Evolutionary conservation across 2,888 invertebrate genomes (phyloP), one percentile per base, ranked within the genome.

Genomic region (Liopterus haemorrhoidalis): DNA sequence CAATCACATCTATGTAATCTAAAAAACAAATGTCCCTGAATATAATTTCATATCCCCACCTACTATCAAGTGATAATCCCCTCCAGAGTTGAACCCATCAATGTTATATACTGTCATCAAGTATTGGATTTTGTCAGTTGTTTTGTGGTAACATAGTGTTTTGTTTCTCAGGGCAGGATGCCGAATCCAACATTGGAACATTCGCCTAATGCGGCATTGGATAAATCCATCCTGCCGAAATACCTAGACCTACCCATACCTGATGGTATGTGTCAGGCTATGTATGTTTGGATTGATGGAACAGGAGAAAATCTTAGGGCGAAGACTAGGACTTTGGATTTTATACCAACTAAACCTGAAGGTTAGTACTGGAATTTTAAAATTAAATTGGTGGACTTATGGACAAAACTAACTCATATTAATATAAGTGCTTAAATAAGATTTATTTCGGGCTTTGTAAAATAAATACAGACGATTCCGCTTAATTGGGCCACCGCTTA

Each of bases 201-300:
- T 62, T 89, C 89, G 54, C 89, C 89, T 25, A 90, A 89, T 68
- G 87, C 88, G 56, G 82, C 80, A 53, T 71, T 89, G 44, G 83
- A 87, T 57, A 90, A 89, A 70, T 75, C 76, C 32, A 73, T 89
- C 38, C 66, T 85, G 51, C 73, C 74, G 50, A 76, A 81, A 46
- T 93, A 87, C 68, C 71, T 86, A 63, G 78, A 80, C 54, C 73
- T 94, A 53, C 87, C 88, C 0, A 72, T 87, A 49, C 85, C 88
- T 5, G 82, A 80, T 19, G 80, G 85, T 58, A 77, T 79, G 63
- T 76, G 86, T 41, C 82, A 89, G 63, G 91, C 87, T 28, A 90
- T 88, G 39, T 95, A 95, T 69, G 76, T 94, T 42, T 95, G 94
- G 94, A 90, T 95, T 58, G 94, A 95, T 63, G 94, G 94, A 19